A percentile compares a stretch with the other conserved stretches of the same genome.
phyloP scores from a whole-genome alignment of 2,888 invertebrate species.

The Nematopogon swammerdamellus region DNA sequence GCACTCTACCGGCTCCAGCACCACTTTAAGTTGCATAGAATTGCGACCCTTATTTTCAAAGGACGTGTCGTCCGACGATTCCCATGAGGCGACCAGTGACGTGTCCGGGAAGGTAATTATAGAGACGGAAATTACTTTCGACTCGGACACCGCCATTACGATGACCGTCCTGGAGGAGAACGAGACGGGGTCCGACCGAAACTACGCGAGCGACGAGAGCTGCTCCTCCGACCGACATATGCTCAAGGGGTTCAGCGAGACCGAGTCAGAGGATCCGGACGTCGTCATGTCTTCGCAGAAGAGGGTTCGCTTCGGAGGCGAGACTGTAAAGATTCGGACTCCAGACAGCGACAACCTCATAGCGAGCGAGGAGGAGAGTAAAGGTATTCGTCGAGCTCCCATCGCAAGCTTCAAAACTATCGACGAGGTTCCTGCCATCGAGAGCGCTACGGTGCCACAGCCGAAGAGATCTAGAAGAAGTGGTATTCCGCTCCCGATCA shows the following conservation, averaged over 20 bases:
- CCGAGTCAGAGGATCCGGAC: slow-evolving; percentile 58
- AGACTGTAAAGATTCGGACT: slow-evolving; percentile 79
- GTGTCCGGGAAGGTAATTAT: slow-evolving; percentile 67
- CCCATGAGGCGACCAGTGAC: slow-evolving; percentile 37
- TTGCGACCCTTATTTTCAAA: slow-evolving; percentile 22
- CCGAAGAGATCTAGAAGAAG: slow-evolving; percentile 27
- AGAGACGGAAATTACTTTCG: slow-evolving; percentile 80
- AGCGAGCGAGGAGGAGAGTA: slow-evolving; percentile 52
- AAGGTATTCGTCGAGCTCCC: slow-evolving; percentile 6
- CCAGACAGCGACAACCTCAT: slow-evolving; percentile 76
- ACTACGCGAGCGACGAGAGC: slow-evolving; percentile 33
- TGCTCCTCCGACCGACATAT: slow-evolving; percentile 47
- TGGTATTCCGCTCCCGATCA: slow-evolving; percentile 41
- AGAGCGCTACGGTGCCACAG: slow-evolving; percentile 16
- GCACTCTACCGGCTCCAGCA: not conserved
- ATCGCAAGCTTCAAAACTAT: slow-evolving; percentile 1
- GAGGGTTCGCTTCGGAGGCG: slow-evolving; percentile 83
- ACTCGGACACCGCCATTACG: slow-evolving; percentile 75
- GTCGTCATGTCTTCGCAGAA: slow-evolving; percentile 59
- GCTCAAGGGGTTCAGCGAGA: slow-evolving; percentile 60
- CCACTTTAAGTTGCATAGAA: not conserved
- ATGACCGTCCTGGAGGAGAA: slow-evolving; percentile 80
- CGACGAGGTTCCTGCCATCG: not conserved
- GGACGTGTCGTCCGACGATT: slow-evolving; percentile 61
- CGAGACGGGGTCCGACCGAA: slow-evolving; percentile 40